These are phyloP conservation scores for Papilio protenor DNA, from an alignment of 2,888 invertebrate species.

Conservation along the genomic window DNA sequence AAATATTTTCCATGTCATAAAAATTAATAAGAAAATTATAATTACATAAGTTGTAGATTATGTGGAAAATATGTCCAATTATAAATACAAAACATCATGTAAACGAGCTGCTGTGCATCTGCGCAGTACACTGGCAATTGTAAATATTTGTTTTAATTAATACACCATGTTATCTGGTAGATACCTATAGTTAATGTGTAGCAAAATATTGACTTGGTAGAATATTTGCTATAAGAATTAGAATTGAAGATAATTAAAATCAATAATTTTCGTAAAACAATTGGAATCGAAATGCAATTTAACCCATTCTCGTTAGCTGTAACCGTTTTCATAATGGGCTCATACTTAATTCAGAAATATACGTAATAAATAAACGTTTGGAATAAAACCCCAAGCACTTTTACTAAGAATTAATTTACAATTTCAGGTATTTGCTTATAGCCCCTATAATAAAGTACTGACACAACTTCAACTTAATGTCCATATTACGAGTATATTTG, in stretches of 20 bases:
- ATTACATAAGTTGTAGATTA: slow-evolving; percentile 7
- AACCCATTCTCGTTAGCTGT: background rate
- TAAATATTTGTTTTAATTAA: slow-evolving; percentile 3
- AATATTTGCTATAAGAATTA: background rate
- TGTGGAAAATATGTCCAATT: slow-evolving; percentile 34
- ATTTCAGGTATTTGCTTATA: background rate
- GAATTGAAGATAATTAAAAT: background rate
- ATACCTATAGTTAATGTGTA: background rate
- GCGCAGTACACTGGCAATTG: slow-evolving; percentile 18
- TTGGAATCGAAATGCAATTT: background rate
- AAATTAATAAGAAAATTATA: slow-evolving; percentile 26
- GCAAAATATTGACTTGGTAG: background rate
- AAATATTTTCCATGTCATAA: slow-evolving; percentile 32
- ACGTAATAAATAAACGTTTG: background rate
- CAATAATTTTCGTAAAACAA: background rate
- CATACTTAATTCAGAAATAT: background rate
- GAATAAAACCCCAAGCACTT: background rate
- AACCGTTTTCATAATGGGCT: background rate
- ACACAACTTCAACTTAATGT: background rate
- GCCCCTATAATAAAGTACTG: background rate
- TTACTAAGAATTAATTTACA: background rate
- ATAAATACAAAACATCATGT: slow-evolving; percentile 42
- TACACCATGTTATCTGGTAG: background rate
- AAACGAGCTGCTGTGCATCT: slow-evolving; percentile 1
- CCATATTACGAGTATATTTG: background rate